Base-by-base conservation (phyloP, 2,888 invertebrate species). In the Dione vanillae region DNA sequence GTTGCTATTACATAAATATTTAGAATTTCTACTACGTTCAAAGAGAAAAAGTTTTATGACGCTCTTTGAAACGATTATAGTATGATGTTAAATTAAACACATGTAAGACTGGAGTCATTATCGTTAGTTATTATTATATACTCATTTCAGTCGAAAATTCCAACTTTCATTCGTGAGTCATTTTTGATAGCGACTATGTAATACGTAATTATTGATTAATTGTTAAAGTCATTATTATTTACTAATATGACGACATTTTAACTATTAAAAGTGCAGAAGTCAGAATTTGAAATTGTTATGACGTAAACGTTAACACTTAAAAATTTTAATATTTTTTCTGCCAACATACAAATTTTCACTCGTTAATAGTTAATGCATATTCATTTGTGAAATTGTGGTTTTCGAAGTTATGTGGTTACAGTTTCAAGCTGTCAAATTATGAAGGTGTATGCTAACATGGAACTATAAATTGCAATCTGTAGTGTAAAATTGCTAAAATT, bases 301-400 rank as follows among this genome's bases (percentile, higher is more conserved):
- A 68, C 61, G 68, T 45, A 37, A 19, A 14, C 54, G 62, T 54
- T 68, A 64, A 40, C 54, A 54, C 47, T 62, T 35, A 45, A 47
- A 61, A 62, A 40, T 1, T 45, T 54, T 45, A 45, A 52, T 12
- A 64, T 64, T 20, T 45, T 54, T 61, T 27, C 47, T 20, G 54
- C 45, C 35, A 61, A 45, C 27, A n/a, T 47, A 56, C 41, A 40
- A 16, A 52, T 69, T 49, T 64, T 69, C 56, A 54, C 62, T 64
- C 12, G 51, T 62, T 56, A 45, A 61, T 61, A 47, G 47, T 64
- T 56, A 54, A 64, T 69, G 16, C n/a, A n/a, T n/a, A n/a, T n/a
- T n/a, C n/a, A n/a, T n/a, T n/a, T 69, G 54, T 49, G 64, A 69
- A 56, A 59, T 59, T 65, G 27, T 35, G 14, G 27, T 37, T 37